Base-by-base conservation (phyloP, 2,113 vertebrate species). In the Chaetodon trifascialis region DNA sequence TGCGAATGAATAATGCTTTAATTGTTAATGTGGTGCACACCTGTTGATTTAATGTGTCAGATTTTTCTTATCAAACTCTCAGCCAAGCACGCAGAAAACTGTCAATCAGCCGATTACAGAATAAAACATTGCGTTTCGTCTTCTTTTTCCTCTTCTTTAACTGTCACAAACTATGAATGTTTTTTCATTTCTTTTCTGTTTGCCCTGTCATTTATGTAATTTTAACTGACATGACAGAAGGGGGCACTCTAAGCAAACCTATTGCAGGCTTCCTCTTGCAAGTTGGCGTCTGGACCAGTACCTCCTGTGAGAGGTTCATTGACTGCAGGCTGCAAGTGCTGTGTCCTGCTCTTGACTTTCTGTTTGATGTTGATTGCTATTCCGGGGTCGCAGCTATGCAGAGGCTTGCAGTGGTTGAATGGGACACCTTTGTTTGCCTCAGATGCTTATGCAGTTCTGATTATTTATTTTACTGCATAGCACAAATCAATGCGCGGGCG, bases 281-380 rank as follows among this genome's bases (percentile, higher is more conserved):
- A 40, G 52, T 23, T 60, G 71, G 71, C 84, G 76, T 77, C 74
- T 73, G 68, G 67, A 86, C 60, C 76, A 82, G 42, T 59, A 74
- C 60, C 63, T 86, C 80, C 73, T 78, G 67, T 80, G 76, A 88
- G 85, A 82, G 76, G 11, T 87, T 86, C 88, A 92, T 82, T 92
- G 85, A 90, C 89, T 90, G 84, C 80, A 89, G 82, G 52, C 40
- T 79, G 19, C 70, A 56, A 78, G 76, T 76, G 76, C 67, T 72
- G 67, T 82, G 80, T 86, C 84, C 86, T 87, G 82, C 83, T 78
- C 84, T 82, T 80, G 84, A 83, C 84, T 92, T 77, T 76, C 70
- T 80, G 76, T 89, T 80, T 90, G 85, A 90, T 87, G 75, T 73
- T 90, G 86, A 86, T 90, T 91, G 82, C 76, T 86, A 80, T 87